phyloP scores from a whole-genome alignment of 2,888 invertebrate species.

The Lamproptera curius region DNA sequence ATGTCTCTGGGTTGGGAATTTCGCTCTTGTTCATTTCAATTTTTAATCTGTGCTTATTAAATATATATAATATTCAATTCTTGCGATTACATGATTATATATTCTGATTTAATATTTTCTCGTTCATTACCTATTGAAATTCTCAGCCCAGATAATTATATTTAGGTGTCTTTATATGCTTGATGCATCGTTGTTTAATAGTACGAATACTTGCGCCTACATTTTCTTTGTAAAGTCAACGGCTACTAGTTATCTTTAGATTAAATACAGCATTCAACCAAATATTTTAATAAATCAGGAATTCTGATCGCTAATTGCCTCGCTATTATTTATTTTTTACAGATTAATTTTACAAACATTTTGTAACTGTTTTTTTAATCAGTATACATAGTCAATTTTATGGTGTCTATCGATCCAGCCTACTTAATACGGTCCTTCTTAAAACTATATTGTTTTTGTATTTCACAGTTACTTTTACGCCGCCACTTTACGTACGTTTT shows the following conservation, averaged over 20 bases:
- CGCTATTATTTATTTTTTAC: conserved; percentile 5
- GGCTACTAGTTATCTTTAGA: conserved; percentile 17
- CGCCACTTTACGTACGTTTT: too few relatives aligned
- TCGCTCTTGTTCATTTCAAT: conserved; percentile 16
- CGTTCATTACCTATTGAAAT: conserved; percentile 27
- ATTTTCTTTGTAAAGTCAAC: conserved; percentile 23
- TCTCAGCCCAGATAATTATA: conserved; percentile 26
- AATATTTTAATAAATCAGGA: not conserved
- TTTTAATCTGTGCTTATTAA: not conserved
- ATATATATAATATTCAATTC: too few relatives aligned
- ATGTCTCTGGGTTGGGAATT: conserved; percentile 32
- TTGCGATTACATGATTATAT: too few relatives aligned
- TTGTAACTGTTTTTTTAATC: conserved; percentile 11
- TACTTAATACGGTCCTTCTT: too few relatives aligned
- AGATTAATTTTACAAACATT: not conserved
- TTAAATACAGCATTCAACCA: conserved; percentile 12
- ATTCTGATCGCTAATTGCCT: not conserved
- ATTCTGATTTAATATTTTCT: too few relatives aligned
- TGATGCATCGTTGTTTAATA: conserved; percentile 26
- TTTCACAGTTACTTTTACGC: too few relatives aligned
- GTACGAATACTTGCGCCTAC: conserved; percentile 24
- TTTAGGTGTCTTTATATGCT: conserved; percentile 25
- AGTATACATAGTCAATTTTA: conserved; percentile 36
- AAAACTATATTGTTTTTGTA: too few relatives aligned
- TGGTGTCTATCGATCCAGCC: conserved; percentile 31